Percentiles rank a stretch among this genome's conserved stretches.
phyloP scores from a whole-genome alignment of 1,140 invertebrate species.

The Cherax quadricarinatus region DNA sequence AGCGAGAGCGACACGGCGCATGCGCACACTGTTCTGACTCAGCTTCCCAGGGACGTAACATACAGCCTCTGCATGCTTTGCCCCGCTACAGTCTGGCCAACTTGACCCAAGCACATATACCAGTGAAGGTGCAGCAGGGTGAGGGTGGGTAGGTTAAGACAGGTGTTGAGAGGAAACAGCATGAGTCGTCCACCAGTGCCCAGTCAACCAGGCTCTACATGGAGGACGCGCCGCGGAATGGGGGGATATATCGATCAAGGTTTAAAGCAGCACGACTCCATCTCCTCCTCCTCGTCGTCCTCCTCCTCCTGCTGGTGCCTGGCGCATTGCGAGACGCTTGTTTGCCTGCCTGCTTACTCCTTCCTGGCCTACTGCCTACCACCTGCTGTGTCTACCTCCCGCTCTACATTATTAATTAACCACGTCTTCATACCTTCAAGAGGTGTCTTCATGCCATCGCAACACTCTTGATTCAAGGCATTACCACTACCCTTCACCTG shows the following conservation, averaged over 20 bases:
- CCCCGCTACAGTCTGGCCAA: slow-evolving; percentile 2
- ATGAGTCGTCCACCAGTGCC: neutral
- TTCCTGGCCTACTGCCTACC: slow-evolving; percentile 3
- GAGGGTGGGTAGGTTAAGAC: neutral
- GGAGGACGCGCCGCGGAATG: neutral
- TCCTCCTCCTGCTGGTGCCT: slow-evolving; percentile 26
- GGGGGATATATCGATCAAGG: slow-evolving; percentile 48
- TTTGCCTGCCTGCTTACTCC: slow-evolving; percentile 1
- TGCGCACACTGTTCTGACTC: slow-evolving; percentile 31
- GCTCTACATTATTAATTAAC: too few species aligned
- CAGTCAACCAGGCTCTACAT: neutral
- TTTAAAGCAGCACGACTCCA: slow-evolving; percentile 52
- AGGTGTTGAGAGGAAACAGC: neutral
- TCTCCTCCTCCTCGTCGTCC: slow-evolving; percentile 38
- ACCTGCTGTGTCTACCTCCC: neutral
- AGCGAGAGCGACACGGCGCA: slow-evolving; percentile 29
- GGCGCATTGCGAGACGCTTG: slow-evolving; percentile 49
- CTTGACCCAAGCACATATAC: neutral
- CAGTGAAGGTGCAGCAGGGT: neutral
- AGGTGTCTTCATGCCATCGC: too few species aligned
- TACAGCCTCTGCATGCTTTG: neutral
- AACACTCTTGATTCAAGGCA: too few species aligned
- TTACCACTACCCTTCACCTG: too few species aligned
- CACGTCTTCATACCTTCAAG: too few species aligned
- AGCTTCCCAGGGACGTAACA: slow-evolving; percentile 30